Base-by-base conservation (phyloP, 2,888 invertebrate species). In the Drosophila neutralis region DNA sequence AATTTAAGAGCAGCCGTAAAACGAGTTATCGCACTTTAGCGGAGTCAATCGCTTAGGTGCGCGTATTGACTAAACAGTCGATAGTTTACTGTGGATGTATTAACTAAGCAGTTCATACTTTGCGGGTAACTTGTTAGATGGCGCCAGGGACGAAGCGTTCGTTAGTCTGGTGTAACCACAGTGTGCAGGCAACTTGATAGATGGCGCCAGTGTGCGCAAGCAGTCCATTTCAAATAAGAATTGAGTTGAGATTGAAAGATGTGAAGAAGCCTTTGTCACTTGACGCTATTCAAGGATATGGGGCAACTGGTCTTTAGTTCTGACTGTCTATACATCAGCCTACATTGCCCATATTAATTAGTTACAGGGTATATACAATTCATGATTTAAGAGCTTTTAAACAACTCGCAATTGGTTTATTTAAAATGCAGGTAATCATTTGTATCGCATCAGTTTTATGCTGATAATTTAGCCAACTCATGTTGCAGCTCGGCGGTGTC, bases 401-500 rank as follows among this genome's bases (percentile, higher is more conserved):
- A 36, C 27, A 63, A 53, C 33, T 58, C 36, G 58, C 7, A 51
- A 38, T 68, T 54, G 40, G 42, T 73, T 77, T 78, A 74, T 65
- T 76, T 62, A 21, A 69, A 64, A 53, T 70, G 57, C 63, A 77
- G 48, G 57, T 51, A 56, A 36, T n/a, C 27, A 29, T 38, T 29
- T 56, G 56, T 29, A 56, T 45, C 33, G 53, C 2, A n/a, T n/a
- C 13, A 6, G 29, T 27, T 35, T 76, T 87, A 87, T 48, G 91
- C 72, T 45, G 82, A 62, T 68, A 91, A 61, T 35, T 90, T 90
- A 35, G 90, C 68, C 52, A 91, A 74, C 65, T 90, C 90, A 42
- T 90, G 89, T 2, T 78, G 90, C 59, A 91, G 61, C 57, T 91
- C 91, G 40, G 67, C 71, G 15, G 86, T 73, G 53, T 91, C 92